Evolutionary conservation across 2,888 invertebrate species (phyloP), one percentile per base, ranked within the genome.

Genomic region (Eupithecia subumbrata): DNA sequence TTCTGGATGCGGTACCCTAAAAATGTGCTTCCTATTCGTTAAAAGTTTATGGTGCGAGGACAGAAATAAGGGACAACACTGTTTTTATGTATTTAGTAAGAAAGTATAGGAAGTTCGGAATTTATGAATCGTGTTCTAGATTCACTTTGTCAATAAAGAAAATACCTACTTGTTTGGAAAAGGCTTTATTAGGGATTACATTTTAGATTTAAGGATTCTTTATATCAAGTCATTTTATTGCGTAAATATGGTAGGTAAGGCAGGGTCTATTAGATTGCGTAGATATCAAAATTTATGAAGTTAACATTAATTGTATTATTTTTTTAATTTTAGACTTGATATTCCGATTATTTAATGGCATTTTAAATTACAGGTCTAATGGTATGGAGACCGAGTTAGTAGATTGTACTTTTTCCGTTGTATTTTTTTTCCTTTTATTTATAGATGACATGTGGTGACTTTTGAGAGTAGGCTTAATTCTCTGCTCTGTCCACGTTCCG

Each of bases 1-100:
- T 78, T 78, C 69, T 34, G 78, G 78, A 78, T 75, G 79, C 34
- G 34, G 22, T 68, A 71, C 68, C 72, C 73, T 78, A 78, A 78
- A 79, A 77, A 67, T 14, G 72, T 73, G 71, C 74, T 76, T 78
- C 69, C 79, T 75, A 76, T 76, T 74, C 73, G 76, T 79, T 79
- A 76, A 69, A 73, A 71, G 30, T 78, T 79, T 74, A 80, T 66
- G 67, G 12, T 48, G 60, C 64, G 79, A 76, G 71, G 78, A 80
- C 76, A 79, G 77, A 78, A 45, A 75, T 77, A 76, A 76, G 75
- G 45, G 66, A 52, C 40, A 34, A 34, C 30, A 22, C 14, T 68
- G 56, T 71, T 45, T 76, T 76, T 71, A 71, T 71, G 71, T 69
- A 22, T 56, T 74, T 71, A 18, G 18, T 22, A 18, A n/a, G 37